A percentile compares a stretch with the other conserved stretches of the same genome.
Conservation (phyloP, 2,888 invertebrate genomes). For the Orthosia incerta region DNA sequence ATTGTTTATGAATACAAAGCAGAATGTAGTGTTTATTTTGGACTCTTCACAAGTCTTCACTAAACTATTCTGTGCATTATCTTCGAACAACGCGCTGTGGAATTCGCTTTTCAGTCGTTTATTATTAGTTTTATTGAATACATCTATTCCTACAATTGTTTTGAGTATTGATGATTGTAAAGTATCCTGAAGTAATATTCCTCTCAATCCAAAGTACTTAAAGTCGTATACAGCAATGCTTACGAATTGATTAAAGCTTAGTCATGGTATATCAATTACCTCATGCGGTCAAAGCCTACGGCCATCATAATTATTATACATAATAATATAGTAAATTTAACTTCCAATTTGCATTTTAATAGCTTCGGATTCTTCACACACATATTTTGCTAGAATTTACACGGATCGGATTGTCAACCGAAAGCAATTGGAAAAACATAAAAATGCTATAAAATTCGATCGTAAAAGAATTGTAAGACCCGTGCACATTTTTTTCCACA, state of each 20-base stretch:
- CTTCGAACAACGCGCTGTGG: neutral
- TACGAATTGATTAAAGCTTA: conserved; percentile 45
- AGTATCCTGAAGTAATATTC: conserved; percentile 22
- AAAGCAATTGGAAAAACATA: conserved; percentile 87
- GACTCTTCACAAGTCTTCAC: conserved; percentile 28
- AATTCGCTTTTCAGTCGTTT: conserved; percentile 13
- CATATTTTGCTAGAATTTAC: conserved; percentile 89
- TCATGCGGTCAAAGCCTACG: conserved; percentile 56
- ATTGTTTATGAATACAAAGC: conserved; percentile 55
- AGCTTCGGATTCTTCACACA: conserved; percentile 78
- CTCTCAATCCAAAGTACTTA: conserved; percentile 27
- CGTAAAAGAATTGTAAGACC: conserved; percentile 88
- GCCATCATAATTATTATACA: conserved; percentile 60
- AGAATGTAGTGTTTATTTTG: conserved; percentile 38
- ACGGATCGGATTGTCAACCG: conserved; percentile 85
- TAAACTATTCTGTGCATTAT: conserved; percentile 26
- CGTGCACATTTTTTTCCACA: conserved; percentile 79
- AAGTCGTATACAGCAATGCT: conserved; percentile 40
- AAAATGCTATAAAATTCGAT: conserved; percentile 87
- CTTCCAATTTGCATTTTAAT: conserved; percentile 86
- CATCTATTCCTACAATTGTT: conserved; percentile 10
- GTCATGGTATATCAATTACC: conserved; percentile 62
- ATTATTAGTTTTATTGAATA: conserved; percentile 16
- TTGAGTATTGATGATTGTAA: conserved; percentile 23
- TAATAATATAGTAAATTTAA: conserved; percentile 74